These are phyloP conservation scores for Tyrophagus putrescentiae DNA, from an alignment of 1,140 invertebrate genomes.

Conservation along the genomic window DNA sequence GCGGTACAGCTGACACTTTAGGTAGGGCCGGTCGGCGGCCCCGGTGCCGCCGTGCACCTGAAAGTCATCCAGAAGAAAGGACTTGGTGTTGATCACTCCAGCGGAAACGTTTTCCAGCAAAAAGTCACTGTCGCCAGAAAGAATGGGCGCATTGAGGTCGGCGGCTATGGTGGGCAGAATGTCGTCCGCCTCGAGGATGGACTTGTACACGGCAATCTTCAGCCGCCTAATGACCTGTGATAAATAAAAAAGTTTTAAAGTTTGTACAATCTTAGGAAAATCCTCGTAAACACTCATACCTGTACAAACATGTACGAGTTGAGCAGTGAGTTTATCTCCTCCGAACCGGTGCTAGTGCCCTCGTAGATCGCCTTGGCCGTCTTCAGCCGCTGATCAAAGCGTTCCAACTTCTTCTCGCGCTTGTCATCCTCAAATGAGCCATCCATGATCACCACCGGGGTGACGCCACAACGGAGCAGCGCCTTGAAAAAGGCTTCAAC, in stretches of 20 bases:
- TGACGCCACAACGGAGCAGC: neutral
- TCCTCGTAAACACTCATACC: no score
- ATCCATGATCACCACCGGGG: neutral
- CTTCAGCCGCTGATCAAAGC: neutral
- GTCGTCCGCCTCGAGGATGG: neutral
- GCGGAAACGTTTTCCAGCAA: neutral
- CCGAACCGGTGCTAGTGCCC: neutral
- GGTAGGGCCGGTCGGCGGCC: neutral
- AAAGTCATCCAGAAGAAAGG: neutral
- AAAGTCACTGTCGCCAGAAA: neutral
- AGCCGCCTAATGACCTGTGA: neutral
- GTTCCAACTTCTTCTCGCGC: neutral
- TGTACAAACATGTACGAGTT: neutral
- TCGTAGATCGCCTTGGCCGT: neutral
- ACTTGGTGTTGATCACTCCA: neutral
- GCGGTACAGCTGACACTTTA: neutral
- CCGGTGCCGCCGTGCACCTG: neutral
- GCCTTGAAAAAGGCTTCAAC: neutral
- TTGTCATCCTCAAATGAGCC: neutral
- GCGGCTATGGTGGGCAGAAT: neutral
- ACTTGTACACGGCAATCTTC: neutral
- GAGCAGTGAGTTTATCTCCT: neutral
- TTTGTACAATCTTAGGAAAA: no score
- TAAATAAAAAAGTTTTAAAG: no score
- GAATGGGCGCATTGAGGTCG: neutral